Base-by-base conservation (phyloP, 1,140 invertebrate genomes). In the Trachymyrmex cornetzi region DNA sequence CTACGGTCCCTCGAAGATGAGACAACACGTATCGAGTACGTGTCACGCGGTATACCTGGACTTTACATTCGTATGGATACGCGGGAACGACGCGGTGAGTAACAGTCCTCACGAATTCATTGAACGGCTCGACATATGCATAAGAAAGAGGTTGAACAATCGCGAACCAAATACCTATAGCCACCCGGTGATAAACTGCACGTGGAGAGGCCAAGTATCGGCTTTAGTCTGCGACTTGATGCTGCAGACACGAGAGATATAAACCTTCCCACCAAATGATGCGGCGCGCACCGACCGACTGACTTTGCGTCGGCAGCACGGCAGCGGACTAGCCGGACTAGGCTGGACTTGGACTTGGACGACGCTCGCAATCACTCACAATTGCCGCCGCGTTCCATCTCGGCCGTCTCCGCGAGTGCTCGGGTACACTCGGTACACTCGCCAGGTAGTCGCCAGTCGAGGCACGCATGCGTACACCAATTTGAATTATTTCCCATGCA, bases 221-320 rank as follows among this genome's bases (percentile, higher is more conserved):
- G 3, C 6, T 66, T 50, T 3, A 3, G 1, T 59, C 14, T 27
- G 53, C 22, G 34, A 2, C 7, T 30, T 19, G 16, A 71, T n/a
- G 7, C 53, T 22, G n/a, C 22, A 44, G 9, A 24, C 9, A 22
- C 77, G 53, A 14, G 30, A 19, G 4, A 19, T 44, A 14, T 27
- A 22, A 55, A 63, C 2, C 16, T 30, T 14, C 14, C 24, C 19
- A 34, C 67, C 34, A 27, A 48, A 61, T 48, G 1, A 34, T 2
- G n/a, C 69, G 55, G 30, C 69, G 38, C 55, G 38, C 69, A 75
- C 38, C 38, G 67, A 63, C 14, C 6, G 9, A 84, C 80, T 84
- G 38, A 30, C 9, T 48, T 19, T 16, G 22, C 34, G 64, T 27
- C 7, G n/a, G 4, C n/a, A 3, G 1, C n/a, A n/a, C n/a, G n/a